These are phyloP conservation scores for Mus minutoides DNA, from an alignment of 2,797 vertebrate genomes.

Conservation along the genomic window DNA sequence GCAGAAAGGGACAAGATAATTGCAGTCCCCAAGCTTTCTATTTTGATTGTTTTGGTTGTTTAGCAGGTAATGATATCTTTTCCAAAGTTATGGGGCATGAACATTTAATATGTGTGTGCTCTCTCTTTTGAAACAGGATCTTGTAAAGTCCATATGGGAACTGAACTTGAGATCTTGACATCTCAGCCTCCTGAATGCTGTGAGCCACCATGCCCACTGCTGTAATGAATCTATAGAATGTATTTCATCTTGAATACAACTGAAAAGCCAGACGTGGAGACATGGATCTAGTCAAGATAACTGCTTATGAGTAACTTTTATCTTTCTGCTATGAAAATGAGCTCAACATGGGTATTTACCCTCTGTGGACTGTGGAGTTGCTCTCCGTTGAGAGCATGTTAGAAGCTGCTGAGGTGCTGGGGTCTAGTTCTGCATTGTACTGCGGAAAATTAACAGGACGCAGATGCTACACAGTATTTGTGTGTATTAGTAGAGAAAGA, in stretches of 20 bases:
- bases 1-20: neutral
- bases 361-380: neutral
- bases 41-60: neutral
- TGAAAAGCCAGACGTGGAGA: neutral
- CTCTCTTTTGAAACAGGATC: neutral
- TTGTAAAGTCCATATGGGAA: neutral
- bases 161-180: neutral
- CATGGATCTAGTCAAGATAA: no score
- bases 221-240: neutral
- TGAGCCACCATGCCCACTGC: neutral
- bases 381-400: neutral
- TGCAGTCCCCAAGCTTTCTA: neutral
- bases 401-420: neutral
- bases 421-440: neutral
- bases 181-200: neutral
- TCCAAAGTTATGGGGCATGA: neutral
- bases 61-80: neutral
- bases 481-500: conserved; percentile 62
- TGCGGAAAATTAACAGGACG: conserved; percentile 43
- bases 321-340: neutral
- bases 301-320: neutral
- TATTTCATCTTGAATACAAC: neutral
- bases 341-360: accelerated
- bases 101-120: neutral
- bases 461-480: neutral